Conservation (phyloP, 2,113 vertebrate species). For the Puffinus mauretanicus region DNA sequence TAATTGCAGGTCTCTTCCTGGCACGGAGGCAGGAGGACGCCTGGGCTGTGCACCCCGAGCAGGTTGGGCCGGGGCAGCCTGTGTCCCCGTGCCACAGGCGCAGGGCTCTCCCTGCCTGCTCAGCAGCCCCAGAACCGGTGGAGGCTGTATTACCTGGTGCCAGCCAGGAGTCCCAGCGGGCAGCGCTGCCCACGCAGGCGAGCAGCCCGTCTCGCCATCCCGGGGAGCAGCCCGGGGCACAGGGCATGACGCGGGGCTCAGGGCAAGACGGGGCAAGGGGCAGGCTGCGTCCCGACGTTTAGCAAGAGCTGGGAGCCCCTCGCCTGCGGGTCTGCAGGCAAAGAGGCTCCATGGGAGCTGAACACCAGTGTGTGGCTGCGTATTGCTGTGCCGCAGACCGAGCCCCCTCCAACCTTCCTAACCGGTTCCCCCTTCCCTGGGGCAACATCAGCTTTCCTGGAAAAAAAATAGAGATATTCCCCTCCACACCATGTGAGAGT, state of each 20-base stretch:
- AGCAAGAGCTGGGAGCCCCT: background rate
- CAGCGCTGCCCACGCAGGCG: background rate
- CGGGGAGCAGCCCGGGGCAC: accelerated
- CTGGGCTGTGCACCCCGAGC: background rate
- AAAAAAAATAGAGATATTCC: background rate
- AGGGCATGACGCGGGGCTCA: background rate
- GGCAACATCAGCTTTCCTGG: background rate
- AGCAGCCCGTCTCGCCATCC: background rate
- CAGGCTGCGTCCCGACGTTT: background rate
- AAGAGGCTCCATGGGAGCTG: background rate
- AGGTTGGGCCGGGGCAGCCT: background rate
- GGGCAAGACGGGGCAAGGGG: background rate
- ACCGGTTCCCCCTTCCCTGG: background rate
- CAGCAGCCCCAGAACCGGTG: conserved; percentile 34
- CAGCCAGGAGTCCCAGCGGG: background rate
- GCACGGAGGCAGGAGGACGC: background rate
- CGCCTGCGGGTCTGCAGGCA: background rate
- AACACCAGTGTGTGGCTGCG: accelerated
- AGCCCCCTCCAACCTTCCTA: background rate
- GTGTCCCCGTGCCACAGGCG: background rate
- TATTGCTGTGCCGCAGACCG: accelerated
- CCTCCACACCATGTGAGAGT: background rate
- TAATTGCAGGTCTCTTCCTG: background rate
- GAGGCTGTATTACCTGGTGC: conserved; percentile 10
- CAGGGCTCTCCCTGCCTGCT: background rate